phyloP scores from a whole-genome alignment of 2,888 invertebrate genomes.

The Hydropsyche betteni region DNA sequence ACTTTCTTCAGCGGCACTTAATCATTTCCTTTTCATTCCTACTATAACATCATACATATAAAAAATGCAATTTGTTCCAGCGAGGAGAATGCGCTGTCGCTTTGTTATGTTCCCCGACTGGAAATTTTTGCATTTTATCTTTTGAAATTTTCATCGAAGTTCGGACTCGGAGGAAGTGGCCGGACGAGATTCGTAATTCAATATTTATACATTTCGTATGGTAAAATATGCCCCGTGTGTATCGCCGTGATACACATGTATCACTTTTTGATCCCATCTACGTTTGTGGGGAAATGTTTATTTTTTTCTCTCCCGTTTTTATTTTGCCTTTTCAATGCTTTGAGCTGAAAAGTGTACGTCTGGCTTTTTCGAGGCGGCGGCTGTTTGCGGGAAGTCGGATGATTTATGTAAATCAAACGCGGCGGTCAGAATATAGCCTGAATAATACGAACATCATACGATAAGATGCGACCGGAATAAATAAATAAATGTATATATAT shows the following conservation, averaged over 20 bases:
- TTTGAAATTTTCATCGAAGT: slow-evolving; percentile 8
- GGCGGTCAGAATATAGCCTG: slow-evolving; percentile 17
- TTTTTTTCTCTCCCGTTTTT: not conserved
- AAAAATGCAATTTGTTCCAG: slow-evolving; percentile 28
- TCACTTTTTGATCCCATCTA: slow-evolving; percentile 26
- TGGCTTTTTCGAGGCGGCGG: slow-evolving; percentile 1
- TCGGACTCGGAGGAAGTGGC: not conserved
- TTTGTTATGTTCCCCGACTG: not conserved
- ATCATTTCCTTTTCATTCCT: slow-evolving; percentile 28
- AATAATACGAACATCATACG: not conserved
- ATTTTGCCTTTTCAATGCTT: slow-evolving; percentile 10
- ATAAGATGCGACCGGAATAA: not conserved
- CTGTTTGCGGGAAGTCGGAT: slow-evolving; percentile 28
- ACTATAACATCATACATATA: not conserved
- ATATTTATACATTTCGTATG: slow-evolving; percentile 31
- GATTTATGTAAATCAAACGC: slow-evolving; percentile 30
- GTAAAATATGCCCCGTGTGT: slow-evolving; percentile 28
- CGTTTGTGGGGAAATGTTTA: not conserved
- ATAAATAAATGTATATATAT: too few relatives aligned
- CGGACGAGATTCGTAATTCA: slow-evolving; percentile 25
- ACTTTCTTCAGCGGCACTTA: slow-evolving; percentile 32
- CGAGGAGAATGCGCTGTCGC: not conserved
- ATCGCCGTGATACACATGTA: slow-evolving; percentile 27
- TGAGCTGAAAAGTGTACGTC: slow-evolving; percentile 17
- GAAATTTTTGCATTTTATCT: not conserved